Evolutionary conservation across 2,888 invertebrate genomes (phyloP).

Genomic region (Podabrus alpinus): DNA sequence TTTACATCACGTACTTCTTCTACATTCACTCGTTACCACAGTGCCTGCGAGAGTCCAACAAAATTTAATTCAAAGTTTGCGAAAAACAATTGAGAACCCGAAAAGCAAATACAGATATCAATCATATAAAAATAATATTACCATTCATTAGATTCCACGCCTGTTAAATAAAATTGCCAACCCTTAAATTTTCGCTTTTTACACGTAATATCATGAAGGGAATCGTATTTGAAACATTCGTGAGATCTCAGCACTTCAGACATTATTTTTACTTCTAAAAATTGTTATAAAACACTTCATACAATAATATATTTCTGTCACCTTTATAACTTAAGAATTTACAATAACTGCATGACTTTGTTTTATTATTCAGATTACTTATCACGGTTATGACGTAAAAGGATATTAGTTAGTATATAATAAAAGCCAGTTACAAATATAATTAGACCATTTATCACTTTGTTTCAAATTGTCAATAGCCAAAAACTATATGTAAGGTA

Average conservation of each 20-base stretch:
- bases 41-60: no score
- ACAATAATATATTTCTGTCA: not conserved
- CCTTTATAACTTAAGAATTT: not conserved
- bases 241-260: not conserved
- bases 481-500: not conserved
- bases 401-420: not conserved
- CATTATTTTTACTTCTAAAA: not conserved
- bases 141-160: constrained; percentile 13
- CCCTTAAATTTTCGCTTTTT: not conserved
- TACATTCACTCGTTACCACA: no score
- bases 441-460: not conserved
- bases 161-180: constrained; percentile 8
- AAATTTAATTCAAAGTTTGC: no score
- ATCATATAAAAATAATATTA: not conserved
- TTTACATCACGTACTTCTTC: no score
- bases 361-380: not conserved
- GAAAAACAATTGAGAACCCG: no score
- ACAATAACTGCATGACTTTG: not conserved
- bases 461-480: not conserved
- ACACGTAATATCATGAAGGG: not conserved
- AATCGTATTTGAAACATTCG: not conserved
- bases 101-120: no score
- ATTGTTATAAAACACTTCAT: not conserved
- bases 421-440: not conserved
- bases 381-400: not conserved